Evolutionary conservation across 2,888 invertebrate species (phyloP), one percentile per base, ranked within the genome.

Genomic region (Drosophila melanosoma): DNA sequence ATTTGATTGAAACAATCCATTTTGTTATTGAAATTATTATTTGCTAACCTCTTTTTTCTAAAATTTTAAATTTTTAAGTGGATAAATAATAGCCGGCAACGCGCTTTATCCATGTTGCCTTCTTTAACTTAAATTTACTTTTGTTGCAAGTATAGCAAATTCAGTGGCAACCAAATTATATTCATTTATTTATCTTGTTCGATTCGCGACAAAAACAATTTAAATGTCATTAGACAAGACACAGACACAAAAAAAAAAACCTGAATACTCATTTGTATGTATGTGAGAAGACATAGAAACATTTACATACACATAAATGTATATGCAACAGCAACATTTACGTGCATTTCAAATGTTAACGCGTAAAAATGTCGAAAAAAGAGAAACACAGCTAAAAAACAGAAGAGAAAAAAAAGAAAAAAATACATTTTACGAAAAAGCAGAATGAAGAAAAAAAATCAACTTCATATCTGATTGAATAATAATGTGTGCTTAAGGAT

Each of bases 401-500:
- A 51, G 15, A n/a, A 62, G 51, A 61, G 58, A 64, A 83, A 69
- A 75, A 76, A 79, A 26, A 26, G 26, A 32, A 62, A 45, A 20
- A n/a, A 42, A 42, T 38, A 45, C 17, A 23, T 49, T 54, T 53
- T 26, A 6, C 54, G 48, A 42, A 52, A 48, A 56, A 61, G 42
- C 15, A 26, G 20, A 8, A 26, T 17, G 32, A 53, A 62, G 52
- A 61, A 61, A 64, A 83, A 75, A 76, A 82, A 79, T 76, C 83
- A 83, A 80, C 76, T 77, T 79, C 85, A 82, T 89, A 90, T 90
- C 90, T 90, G 89, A 89, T 89, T 90, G 90, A 90, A 90, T 90
- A 89, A 90, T 89, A 89, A 89, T 89, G 86, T 89, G 81, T 86
- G 83, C 88, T 88, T 81, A 86, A 86, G 82, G 84, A 82, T 88